A percentile compares a stretch with the other conserved stretches of the same genome.
These are phyloP conservation scores for Caretta caretta DNA, from an alignment of 2,113 vertebrate genomes.

Conservation along the genomic window DNA sequence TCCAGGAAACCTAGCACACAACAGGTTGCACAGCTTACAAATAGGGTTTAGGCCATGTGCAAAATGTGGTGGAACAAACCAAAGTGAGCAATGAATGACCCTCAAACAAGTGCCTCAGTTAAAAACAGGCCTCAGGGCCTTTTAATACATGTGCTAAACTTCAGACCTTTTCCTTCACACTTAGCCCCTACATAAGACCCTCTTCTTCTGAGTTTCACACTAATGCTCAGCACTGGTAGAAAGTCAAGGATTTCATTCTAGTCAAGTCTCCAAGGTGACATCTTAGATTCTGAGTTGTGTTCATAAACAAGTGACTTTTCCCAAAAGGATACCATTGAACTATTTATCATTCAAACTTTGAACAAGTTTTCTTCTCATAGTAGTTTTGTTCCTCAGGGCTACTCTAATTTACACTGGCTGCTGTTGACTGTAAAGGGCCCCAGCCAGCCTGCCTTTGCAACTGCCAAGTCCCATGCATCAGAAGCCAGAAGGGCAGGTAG, in stretches of 20 bases:
- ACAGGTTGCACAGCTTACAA: neutral
- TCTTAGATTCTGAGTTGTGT: neutral
- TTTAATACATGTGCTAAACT: neutral
- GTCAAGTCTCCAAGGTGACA: fast-evolving
- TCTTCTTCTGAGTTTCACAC: neutral
- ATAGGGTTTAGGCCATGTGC: neutral
- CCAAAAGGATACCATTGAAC: neutral
- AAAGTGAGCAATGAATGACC: neutral
- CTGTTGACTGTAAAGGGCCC: neutral
- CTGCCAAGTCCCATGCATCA: neutral
- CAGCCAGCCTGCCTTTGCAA: neutral
- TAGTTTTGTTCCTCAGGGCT: neutral
- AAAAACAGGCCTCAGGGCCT: neutral
- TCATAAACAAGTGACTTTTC: neutral
- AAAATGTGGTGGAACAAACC: neutral
- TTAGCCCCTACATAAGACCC: neutral
- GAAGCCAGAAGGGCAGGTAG: neutral
- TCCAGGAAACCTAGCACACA: neutral
- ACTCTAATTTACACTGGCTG: neutral
- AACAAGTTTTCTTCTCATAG: neutral
- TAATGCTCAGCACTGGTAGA: neutral
- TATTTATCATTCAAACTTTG: neutral
- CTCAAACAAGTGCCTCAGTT: neutral
- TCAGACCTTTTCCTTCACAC: neutral
- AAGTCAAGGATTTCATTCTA: neutral